These are phyloP conservation scores for Epizoanthus stellaris DNA, from an alignment of 92 coral and sea anemone genomes.

Conservation along the genomic window DNA sequence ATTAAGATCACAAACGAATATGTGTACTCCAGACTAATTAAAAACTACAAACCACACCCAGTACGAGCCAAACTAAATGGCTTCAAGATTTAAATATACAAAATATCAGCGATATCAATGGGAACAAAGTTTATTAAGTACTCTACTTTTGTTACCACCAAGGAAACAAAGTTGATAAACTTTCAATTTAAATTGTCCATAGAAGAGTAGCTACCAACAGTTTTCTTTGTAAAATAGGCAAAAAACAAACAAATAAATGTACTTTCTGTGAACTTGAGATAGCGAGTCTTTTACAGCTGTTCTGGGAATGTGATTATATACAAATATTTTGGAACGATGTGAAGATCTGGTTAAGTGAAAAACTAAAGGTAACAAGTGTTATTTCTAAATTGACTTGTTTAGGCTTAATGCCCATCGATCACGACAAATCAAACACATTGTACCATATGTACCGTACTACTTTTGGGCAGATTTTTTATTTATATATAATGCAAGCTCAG, in stretches of 20 bases:
- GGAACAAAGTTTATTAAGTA: not conserved
- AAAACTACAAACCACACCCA: too few relatives aligned
- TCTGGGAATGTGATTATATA: not conserved
- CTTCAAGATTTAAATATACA: not conserved
- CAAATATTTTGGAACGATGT: not conserved
- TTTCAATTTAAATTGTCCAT: not conserved
- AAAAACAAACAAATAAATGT: not conserved
- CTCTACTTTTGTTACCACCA: not conserved
- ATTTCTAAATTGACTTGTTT: not conserved
- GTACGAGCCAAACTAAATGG: not conserved
- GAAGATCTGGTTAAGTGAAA: too few relatives aligned
- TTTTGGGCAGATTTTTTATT: not conserved
- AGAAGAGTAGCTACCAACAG: not conserved
- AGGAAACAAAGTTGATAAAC: not conserved
- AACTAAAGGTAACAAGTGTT: too few relatives aligned
- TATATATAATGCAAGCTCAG: not conserved
- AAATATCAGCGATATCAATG: too few relatives aligned
- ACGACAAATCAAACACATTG: not conserved
- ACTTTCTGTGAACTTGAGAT: not conserved
- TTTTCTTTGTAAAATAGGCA: not conserved
- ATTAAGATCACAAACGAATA: too few relatives aligned
- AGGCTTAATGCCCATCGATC: not conserved
- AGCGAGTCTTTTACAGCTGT: not conserved
- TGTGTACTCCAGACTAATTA: too few relatives aligned
- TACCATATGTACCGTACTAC: not conserved